These are phyloP conservation scores for Parapristionchus giblindavisi DNA, from an alignment of 2,888 invertebrate species.

Conservation along the genomic window DNA sequence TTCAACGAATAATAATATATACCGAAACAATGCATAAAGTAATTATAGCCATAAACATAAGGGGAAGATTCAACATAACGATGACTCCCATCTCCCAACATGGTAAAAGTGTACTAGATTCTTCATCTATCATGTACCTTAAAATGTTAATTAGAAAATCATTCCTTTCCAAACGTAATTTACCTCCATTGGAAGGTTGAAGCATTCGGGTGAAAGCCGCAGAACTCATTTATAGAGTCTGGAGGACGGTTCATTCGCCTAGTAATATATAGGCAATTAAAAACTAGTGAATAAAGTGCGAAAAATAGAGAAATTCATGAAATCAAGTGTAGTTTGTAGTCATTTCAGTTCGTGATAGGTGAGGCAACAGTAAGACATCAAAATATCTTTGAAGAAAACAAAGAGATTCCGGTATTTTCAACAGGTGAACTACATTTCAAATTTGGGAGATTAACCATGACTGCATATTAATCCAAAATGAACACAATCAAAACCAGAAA, in stretches of 20 bases:
- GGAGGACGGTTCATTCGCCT: slow-evolving; percentile 31
- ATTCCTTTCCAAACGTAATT: neutral
- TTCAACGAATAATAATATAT: neutral
- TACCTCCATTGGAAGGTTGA: slow-evolving; percentile 37
- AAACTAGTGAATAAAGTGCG: too few relatives aligned
- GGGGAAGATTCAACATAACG: slow-evolving; percentile 40
- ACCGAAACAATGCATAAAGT: slow-evolving; percentile 44
- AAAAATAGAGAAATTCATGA: too few relatives aligned
- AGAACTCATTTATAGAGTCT: slow-evolving; percentile 42
- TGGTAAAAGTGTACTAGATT: slow-evolving; percentile 46
- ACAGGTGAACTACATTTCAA: too few relatives aligned
- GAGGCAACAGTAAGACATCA: too few relatives aligned
- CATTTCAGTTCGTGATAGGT: too few relatives aligned
- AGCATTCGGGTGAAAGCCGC: slow-evolving; percentile 43
- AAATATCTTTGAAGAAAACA: too few relatives aligned
- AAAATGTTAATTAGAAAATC: neutral
- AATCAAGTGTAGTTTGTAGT: too few relatives aligned
- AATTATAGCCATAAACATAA: slow-evolving; percentile 52
- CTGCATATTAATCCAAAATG: too few relatives aligned
- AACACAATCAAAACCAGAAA: too few relatives aligned
- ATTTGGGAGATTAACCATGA: too few relatives aligned
- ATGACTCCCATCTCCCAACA: slow-evolving; percentile 55
- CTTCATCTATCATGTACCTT: slow-evolving; percentile 48
- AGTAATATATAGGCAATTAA: too few relatives aligned
- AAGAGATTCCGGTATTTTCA: too few relatives aligned